Percentiles rank a stretch among this genome's conserved stretches.
phyloP scores from a whole-genome alignment of 1,140 invertebrate species.

The Cepaea nemoralis region DNA sequence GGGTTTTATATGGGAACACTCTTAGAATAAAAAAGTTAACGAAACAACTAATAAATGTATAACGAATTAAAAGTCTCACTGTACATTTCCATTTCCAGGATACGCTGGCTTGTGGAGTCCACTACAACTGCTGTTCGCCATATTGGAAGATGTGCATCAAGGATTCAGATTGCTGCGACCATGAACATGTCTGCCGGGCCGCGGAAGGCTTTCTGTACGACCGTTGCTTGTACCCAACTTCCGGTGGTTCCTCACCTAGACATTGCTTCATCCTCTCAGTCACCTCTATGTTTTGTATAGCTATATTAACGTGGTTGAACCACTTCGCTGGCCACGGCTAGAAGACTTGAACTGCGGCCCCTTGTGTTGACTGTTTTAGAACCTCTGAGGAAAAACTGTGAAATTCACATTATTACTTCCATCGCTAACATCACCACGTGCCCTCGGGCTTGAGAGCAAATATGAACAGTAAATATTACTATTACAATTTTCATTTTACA shows the following conservation, averaged over 20 bases:
- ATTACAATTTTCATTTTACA: too few relatives aligned
- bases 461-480: too few relatives aligned
- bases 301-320: background rate
- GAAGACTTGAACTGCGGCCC: too few relatives aligned
- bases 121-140: constrained; percentile 55
- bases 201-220: constrained; percentile 55
- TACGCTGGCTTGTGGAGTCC: constrained; percentile 49
- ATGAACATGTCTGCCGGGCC: constrained; percentile 47
- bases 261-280: constrained; percentile 7
- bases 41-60: too few relatives aligned
- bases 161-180: constrained; percentile 52
- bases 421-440: too few relatives aligned
- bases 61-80: too few relatives aligned
- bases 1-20: too few relatives aligned
- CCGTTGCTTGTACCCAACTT: constrained; percentile 49
- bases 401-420: too few relatives aligned
- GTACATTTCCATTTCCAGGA: constrained; percentile 37
- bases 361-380: too few relatives aligned
- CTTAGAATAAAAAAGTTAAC: too few relatives aligned
- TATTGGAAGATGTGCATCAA: constrained; percentile 56
- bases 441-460: too few relatives aligned
- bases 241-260: constrained; percentile 12
- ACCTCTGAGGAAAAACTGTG: too few relatives aligned
- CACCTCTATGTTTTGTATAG: background rate
- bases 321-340: background rate